Evolutionary conservation across 2,888 invertebrate genomes (phyloP), one percentile per base, ranked within the genome.

Genomic region (Clanis bilineata): DNA sequence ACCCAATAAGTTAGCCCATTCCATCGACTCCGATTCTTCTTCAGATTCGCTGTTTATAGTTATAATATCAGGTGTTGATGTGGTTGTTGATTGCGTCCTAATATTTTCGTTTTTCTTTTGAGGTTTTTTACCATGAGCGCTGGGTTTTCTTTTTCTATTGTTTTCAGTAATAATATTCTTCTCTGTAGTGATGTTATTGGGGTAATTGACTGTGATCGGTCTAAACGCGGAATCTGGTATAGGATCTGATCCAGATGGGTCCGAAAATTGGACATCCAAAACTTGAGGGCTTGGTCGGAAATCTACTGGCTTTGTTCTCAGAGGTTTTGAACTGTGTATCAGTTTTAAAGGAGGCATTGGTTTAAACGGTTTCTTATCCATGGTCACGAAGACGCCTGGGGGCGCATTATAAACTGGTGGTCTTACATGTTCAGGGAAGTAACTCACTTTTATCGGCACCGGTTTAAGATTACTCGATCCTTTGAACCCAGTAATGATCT

Each of bases 281-380:
- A 91, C 74, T 80, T 90, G 91, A 10, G 90, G 90, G 61, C 91
- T 90, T 12, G 92, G 88, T 25, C 90, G 74, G 65, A 90, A 90
- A 69, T 91, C 88, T 38, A 76, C 66, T 18, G 87, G 88, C 56
- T 69, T 77, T 6, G 69, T 44, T 69, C 82, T 88, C 28, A 72
- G 59, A 3, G 78, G 78, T 64, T 87, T 90, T 1, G 75, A 64
- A 1, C 73, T 64, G 56, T 85, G 78, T 21, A 69, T 62, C 12
- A 73, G 68, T 62, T 90, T 91, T n/a, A 91, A 60, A 1, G 91
- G 91, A 12, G 92, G 92, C 88, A 92, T 80, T 6, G 92, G 92
- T 65, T 90, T 92, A 58, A 92, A 91, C 1, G 91, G 90, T 57
- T 92, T 92, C 64, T 90, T 92, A 61, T 92, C 91, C 89, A 89